phyloP scores from a whole-genome alignment of 2,888 invertebrate genomes.

The Plagodis dolabraria region DNA sequence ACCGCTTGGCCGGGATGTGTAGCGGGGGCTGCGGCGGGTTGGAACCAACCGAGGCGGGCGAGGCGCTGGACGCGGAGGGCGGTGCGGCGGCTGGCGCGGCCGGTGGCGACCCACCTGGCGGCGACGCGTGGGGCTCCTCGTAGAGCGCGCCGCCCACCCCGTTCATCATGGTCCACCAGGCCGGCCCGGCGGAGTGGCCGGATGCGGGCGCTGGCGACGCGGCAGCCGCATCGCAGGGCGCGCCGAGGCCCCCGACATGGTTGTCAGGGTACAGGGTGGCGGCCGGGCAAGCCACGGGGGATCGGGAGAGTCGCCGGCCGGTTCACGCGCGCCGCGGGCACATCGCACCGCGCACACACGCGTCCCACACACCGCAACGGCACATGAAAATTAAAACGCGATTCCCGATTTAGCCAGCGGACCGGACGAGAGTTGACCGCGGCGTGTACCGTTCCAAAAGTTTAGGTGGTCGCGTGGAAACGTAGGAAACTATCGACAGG shows the following conservation, averaged over 20 bases:
- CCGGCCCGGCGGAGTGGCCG: conserved; percentile 93
- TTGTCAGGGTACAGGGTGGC: conserved; percentile 93
- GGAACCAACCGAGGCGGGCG: conserved; percentile 86
- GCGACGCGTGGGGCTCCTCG: conserved; percentile 88
- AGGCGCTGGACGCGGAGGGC: conserved; percentile 81
- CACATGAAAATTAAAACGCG: conserved; percentile 84
- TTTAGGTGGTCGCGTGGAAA: conserved; percentile 28
- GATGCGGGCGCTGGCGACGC: conserved; percentile 92
- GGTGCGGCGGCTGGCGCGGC: conserved; percentile 89
- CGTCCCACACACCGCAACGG: conserved; percentile 75
- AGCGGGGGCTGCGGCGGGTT: conserved; percentile 91
- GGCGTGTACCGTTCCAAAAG: conserved; percentile 55
- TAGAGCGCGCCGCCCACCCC: conserved; percentile 90
- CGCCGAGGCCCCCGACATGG: conserved; percentile 87
- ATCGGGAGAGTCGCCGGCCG: conserved; percentile 74
- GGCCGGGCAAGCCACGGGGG: conserved; percentile 92
- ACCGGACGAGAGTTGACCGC: conserved; percentile 69
- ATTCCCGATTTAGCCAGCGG: conserved; percentile 80
- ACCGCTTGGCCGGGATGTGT: conserved; percentile 95
- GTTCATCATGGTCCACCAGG: conserved; percentile 95
- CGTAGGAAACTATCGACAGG: conserved; percentile 38
- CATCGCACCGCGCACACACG: conserved; percentile 82
- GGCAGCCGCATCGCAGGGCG: conserved; percentile 88
- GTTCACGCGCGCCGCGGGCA: conserved; percentile 83
- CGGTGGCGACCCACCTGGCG: conserved; percentile 85